A percentile compares a stretch with the other conserved stretches of the same genome.
phyloP scores from a whole-genome alignment of 1,140 invertebrate species.

The Sinella curviseta region DNA sequence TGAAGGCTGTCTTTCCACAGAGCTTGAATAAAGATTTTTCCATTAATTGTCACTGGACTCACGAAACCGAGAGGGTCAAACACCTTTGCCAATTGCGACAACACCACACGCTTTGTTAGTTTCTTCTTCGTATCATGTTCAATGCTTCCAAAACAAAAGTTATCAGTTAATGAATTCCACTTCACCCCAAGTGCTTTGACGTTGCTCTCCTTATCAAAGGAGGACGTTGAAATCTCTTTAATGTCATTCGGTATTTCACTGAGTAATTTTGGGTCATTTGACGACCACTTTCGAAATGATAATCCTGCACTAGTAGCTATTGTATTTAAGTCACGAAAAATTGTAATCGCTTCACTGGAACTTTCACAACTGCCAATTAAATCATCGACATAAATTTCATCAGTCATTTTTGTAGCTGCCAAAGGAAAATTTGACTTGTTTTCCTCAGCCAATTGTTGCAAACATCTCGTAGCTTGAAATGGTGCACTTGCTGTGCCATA shows the following conservation, averaged over 20 bases:
- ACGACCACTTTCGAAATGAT: neutral
- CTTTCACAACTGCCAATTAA: conserved; percentile 47
- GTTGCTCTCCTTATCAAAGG: neutral
- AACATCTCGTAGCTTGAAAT: conserved; percentile 26
- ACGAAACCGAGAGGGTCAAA: conserved; percentile 38
- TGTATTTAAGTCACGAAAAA: neutral
- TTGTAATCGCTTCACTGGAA: neutral
- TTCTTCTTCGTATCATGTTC: neutral
- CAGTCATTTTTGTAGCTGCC: conserved; percentile 48
- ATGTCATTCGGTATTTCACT: neutral
- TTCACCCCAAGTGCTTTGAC: neutral
- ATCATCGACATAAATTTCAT: conserved; percentile 58
- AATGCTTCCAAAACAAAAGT: neutral
- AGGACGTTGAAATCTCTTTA: neutral
- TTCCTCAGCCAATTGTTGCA: conserved; percentile 24
- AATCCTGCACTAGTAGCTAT: neutral
- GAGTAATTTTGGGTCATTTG: neutral
- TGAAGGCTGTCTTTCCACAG: conserved; percentile 20
- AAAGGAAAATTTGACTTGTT: conserved; percentile 42
- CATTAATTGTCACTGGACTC: conserved; percentile 21
- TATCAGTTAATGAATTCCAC: neutral
- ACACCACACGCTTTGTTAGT: neutral
- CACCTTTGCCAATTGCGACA: conserved; percentile 10
- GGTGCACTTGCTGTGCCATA: conserved; percentile 16
- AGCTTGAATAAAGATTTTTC: conserved; percentile 38